These are phyloP conservation scores for Momotus momota DNA, from an alignment of 2,797 vertebrate species.

Conservation along the genomic window DNA sequence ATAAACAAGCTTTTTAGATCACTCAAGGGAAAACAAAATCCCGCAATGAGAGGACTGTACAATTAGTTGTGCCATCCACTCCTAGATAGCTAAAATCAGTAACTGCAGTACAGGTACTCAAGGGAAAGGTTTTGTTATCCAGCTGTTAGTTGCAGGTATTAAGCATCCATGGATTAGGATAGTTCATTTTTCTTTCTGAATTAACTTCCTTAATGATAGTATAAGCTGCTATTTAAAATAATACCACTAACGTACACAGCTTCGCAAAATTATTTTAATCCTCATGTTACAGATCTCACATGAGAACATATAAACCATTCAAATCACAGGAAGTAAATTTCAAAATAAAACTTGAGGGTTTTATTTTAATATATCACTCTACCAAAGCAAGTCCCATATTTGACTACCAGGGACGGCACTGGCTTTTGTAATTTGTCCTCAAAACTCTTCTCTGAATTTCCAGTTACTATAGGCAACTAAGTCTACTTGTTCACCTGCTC, in stretches of 20 bases:
- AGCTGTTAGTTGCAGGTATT: background rate
- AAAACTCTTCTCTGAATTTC: background rate
- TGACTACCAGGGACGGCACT: background rate
- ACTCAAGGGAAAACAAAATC: background rate
- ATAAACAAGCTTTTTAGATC: background rate
- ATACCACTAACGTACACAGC: background rate
- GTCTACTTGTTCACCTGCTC: background rate
- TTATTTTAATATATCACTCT: background rate
- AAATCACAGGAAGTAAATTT: background rate
- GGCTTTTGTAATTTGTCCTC: background rate
- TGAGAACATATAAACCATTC: background rate
- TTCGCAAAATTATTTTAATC: background rate
- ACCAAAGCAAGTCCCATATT: background rate
- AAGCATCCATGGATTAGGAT: background rate
- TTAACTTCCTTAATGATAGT: background rate
- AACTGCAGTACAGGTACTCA: background rate
- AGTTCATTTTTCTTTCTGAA: background rate
- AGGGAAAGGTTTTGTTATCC: background rate
- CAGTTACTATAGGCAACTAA: background rate
- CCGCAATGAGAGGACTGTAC: background rate
- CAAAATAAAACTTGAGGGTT: background rate
- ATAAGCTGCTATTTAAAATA: background rate
- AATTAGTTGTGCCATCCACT: background rate
- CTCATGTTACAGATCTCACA: accelerated
- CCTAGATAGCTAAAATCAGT: background rate